Conservation (phyloP, 2,888 invertebrate genomes). For the Drosophila formosana region DNA sequence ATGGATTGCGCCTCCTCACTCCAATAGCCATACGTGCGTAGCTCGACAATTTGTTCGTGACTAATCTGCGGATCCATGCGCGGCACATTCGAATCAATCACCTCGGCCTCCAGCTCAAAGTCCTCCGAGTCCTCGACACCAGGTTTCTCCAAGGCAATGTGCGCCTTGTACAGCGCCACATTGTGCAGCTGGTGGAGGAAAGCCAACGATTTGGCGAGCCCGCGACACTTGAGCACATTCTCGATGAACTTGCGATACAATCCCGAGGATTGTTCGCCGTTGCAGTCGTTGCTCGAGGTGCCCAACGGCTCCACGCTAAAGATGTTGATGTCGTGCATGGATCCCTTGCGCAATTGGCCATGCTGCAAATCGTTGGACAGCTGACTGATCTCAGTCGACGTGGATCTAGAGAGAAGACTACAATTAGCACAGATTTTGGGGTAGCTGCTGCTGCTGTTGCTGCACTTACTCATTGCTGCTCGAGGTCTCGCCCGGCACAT, state of each 20-base stretch:
- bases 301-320: slow-evolving; percentile 86
- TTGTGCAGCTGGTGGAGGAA: slow-evolving; percentile 91
- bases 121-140: slow-evolving; percentile 76
- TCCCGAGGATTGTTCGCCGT: slow-evolving; percentile 86
- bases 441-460: neutral
- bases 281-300: slow-evolving; percentile 85
- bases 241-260: slow-evolving; percentile 92
- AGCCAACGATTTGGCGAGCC: slow-evolving; percentile 92
- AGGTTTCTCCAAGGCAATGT: slow-evolving; percentile 89
- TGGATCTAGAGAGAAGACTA: slow-evolving; percentile 65
- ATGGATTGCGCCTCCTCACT: slow-evolving; percentile 91
- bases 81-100: slow-evolving; percentile 85
- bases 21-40: slow-evolving; percentile 89
- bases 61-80: slow-evolving; percentile 84
- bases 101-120: slow-evolving; percentile 84
- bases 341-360: slow-evolving; percentile 72
- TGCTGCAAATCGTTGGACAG: slow-evolving; percentile 73
- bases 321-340: slow-evolving; percentile 85
- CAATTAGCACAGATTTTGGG: neutral
- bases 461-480: slow-evolving; percentile 84
- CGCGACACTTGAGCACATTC: slow-evolving; percentile 94
- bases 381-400: slow-evolving; percentile 83
- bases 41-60: slow-evolving; percentile 82
- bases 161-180: slow-evolving; percentile 89
- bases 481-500: slow-evolving; percentile 83